Conservation (phyloP, 2,888 invertebrate genomes). For the Syrphus vitripennis region DNA sequence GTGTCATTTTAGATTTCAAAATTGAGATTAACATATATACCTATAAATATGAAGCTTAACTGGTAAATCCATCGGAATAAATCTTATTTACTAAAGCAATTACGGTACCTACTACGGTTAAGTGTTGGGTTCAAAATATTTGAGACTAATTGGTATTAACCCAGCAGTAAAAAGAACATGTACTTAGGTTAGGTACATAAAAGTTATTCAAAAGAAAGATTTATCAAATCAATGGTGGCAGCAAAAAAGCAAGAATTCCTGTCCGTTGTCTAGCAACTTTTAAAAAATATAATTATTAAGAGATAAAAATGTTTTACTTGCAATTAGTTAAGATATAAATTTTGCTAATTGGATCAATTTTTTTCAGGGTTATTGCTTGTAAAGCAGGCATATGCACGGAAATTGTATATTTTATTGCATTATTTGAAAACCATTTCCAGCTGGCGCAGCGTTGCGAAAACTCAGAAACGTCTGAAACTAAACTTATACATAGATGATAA, state of each 20-base stretch:
- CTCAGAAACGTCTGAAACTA: too few species aligned
- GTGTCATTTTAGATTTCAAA: background rate
- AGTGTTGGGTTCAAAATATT: background rate
- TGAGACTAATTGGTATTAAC: background rate
- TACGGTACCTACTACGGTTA: background rate
- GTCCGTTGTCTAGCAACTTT: too few species aligned
- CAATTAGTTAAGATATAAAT: background rate
- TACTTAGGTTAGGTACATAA: too few species aligned
- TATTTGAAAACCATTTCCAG: too few species aligned
- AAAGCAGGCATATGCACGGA: too few species aligned
- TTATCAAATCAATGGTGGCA: background rate
- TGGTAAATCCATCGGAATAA: background rate
- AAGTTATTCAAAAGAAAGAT: background rate
- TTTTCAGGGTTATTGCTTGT: too few species aligned
- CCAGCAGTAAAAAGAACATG: background rate
- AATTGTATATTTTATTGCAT: too few species aligned
- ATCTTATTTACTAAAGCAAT: constrained; percentile 4
- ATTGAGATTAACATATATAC: background rate
- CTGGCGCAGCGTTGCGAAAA: too few species aligned
- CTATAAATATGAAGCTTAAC: background rate
- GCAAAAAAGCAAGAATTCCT: background rate
- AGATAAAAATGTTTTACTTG: background rate
- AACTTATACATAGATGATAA: too few species aligned
- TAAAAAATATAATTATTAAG: background rate
- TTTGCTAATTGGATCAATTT: background rate